phyloP scores from a whole-genome alignment of 1,140 invertebrate genomes.

The Euura lappo region DNA sequence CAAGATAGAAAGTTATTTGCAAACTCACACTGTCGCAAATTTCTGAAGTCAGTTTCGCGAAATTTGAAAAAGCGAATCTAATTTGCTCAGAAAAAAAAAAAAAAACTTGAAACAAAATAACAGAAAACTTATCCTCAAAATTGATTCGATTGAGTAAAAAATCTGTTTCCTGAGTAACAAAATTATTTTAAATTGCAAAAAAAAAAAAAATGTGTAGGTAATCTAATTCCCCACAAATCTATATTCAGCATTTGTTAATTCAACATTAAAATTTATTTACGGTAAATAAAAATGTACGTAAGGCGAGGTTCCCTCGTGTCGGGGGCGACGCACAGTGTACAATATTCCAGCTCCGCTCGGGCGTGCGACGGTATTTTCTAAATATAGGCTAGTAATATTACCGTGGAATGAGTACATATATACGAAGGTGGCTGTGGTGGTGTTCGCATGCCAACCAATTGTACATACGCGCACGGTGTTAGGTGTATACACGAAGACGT shows the following conservation, averaged over 20 bases:
- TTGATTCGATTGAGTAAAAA: too few relatives aligned
- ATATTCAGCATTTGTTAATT: too few relatives aligned
- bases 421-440: not conserved
- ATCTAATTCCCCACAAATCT: not conserved
- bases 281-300: not conserved
- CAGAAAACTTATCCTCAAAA: too few relatives aligned
- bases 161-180: too few relatives aligned
- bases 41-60: too few relatives aligned
- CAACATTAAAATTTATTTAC: not conserved
- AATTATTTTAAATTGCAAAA: not conserved
- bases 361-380: not conserved
- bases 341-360: not conserved
- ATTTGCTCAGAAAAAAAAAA: too few relatives aligned
- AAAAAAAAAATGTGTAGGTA: not conserved
- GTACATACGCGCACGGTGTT: conserved; percentile 21
- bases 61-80: too few relatives aligned
- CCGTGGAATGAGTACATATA: not conserved
- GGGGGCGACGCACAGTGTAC: not conserved
- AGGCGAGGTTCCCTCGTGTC: not conserved
- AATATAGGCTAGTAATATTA: not conserved
- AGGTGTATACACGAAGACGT: too few relatives aligned
- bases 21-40: too few relatives aligned
- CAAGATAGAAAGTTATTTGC: too few relatives aligned
- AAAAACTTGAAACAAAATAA: too few relatives aligned
- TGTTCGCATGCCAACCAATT: conserved; percentile 4